Evolutionary conservation across 2,113 vertebrate species (phyloP).

Genomic region (Chunga burmeisteri): DNA sequence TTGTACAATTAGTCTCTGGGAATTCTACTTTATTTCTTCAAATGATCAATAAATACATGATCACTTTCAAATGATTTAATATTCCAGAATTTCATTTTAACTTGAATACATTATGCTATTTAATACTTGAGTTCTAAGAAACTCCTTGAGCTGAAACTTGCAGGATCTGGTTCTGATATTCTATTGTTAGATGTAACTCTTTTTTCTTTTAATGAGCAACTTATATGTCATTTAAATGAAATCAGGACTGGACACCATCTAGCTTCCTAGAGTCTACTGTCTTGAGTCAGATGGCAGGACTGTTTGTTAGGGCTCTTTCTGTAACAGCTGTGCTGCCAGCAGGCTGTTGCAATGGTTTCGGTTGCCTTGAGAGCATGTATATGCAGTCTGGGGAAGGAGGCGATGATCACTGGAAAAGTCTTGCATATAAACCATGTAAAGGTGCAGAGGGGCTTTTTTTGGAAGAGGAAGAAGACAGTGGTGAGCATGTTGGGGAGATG

Average conservation of each 20-base stretch:
- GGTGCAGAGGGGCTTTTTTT: neutral
- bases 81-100: neutral
- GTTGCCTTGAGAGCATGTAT: fast-evolving
- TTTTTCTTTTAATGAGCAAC: neutral
- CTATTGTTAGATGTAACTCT: neutral
- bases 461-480: neutral
- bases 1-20: neutral
- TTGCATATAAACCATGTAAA: neutral
- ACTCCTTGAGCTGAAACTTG: neutral
- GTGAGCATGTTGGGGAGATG: neutral
- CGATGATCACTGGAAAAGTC: neutral
- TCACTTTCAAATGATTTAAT: neutral
- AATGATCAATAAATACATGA: neutral
- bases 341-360: fast-evolving
- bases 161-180: neutral
- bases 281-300: too few relatives aligned
- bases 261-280: neutral
- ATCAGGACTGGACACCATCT: neutral
- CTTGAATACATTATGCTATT: neutral
- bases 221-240: neutral
- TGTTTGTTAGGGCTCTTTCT: neutral
- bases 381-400: neutral
- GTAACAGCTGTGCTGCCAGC: neutral
- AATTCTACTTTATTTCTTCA: neutral
- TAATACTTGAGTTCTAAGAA: neutral